A percentile compares a stretch with the other conserved stretches of the same genome.
phyloP scores from a whole-genome alignment of 2,888 invertebrate species.

The Mythimna lalbum region DNA sequence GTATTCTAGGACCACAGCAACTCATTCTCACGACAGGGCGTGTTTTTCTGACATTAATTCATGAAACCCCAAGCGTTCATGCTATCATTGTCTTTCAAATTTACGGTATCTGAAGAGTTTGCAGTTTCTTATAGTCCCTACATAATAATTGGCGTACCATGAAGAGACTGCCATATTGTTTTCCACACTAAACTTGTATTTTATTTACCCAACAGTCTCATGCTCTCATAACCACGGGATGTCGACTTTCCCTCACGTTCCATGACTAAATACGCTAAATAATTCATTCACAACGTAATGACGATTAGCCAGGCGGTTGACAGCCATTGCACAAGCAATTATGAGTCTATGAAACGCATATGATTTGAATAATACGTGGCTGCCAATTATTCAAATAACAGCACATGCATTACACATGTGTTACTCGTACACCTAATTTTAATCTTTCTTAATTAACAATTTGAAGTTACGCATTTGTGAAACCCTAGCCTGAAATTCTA shows the following conservation, averaged over 20 bases:
- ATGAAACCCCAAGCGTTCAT: no score
- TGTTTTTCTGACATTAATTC: no score
- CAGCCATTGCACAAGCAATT: constrained; percentile 52
- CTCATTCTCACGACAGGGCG: no score
- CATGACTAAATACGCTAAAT: constrained; percentile 43
- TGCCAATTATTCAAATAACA: not conserved
- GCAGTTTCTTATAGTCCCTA: not conserved
- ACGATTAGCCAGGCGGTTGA: constrained; percentile 47
- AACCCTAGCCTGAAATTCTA: not conserved
- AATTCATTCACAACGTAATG: constrained; percentile 54
- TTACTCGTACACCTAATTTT: not conserved
- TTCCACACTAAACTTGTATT: not conserved
- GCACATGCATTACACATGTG: not conserved
- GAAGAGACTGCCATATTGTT: not conserved
- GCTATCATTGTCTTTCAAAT: no score
- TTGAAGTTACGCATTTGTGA: not conserved
- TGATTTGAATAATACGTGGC: constrained; percentile 39
- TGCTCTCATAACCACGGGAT: constrained; percentile 35
- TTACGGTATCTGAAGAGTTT: no score
- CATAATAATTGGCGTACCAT: not conserved
- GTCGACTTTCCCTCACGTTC: constrained; percentile 47
- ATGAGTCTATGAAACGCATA: constrained; percentile 42
- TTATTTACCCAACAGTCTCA: constrained; percentile 9
- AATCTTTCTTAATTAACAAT: not conserved
- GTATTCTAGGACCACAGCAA: no score